Percentiles rank a stretch among this genome's conserved stretches.
These are phyloP conservation scores for Drosophila micromelanica DNA, from an alignment of 1,140 invertebrate genomes.

Conservation along the genomic window DNA sequence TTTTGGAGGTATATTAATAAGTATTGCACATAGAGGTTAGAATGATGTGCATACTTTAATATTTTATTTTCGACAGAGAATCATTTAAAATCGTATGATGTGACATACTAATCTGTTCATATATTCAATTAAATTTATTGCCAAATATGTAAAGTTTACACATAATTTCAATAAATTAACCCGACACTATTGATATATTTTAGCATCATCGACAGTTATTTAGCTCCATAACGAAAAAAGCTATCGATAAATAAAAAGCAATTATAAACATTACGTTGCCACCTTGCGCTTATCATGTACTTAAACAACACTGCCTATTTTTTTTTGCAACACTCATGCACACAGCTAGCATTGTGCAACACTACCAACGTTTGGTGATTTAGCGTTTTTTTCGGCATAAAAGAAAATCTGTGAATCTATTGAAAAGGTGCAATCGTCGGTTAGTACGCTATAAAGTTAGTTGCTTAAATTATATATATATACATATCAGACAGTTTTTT, in stretches of 20 bases:
- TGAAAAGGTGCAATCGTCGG: constrained; percentile 61
- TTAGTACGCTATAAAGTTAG: constrained; percentile 49
- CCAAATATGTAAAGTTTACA: too few relatives aligned
- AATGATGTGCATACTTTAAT: too few relatives aligned
- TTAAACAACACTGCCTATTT: not conserved
- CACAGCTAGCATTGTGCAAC: constrained; percentile 28
- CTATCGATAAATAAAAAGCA: constrained; percentile 1
- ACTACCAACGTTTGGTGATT: constrained; percentile 65
- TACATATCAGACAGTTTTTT: constrained; percentile 5
- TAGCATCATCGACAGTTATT: too few relatives aligned
- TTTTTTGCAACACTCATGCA: constrained; percentile 12
- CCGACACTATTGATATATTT: too few relatives aligned
- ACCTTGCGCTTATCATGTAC: not conserved
- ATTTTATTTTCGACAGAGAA: too few relatives aligned
- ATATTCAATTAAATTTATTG: too few relatives aligned
- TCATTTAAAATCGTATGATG: too few relatives aligned
- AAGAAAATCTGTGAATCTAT: constrained; percentile 61
- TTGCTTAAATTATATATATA: not conserved
- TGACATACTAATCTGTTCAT: too few relatives aligned
- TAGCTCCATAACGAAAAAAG: too few relatives aligned
- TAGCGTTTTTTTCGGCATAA: constrained; percentile 80
- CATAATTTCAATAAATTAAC: too few relatives aligned
- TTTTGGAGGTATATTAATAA: too few relatives aligned
- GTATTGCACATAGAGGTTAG: too few relatives aligned
- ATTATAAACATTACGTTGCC: constrained; percentile 5